Base-by-base conservation (phyloP, 2,888 invertebrate species). In the Halictus ligatus region DNA sequence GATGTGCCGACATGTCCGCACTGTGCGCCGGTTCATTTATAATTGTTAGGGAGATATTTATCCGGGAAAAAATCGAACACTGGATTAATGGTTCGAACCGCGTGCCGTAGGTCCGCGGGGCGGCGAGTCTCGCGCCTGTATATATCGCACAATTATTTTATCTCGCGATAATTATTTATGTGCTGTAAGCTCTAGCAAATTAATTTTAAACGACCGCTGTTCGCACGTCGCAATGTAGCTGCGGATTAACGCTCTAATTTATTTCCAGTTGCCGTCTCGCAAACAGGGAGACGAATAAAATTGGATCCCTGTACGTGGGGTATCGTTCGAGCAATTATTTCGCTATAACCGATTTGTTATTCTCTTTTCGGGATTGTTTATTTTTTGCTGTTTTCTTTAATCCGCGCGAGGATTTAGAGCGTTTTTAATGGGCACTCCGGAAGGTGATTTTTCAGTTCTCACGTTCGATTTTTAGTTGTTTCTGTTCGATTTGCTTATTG, bases 221-320 rank as follows among this genome's bases (percentile, higher is more conserved):
- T 60, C 60, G 60, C 25, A 5, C 25, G 13, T 25, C 12, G 60
- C 60, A 25, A 60, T 25, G 25, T 60, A 60, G 25, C 60, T 7
- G 60, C 60, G 60, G 60, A 60, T 60, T 60, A 60, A 60, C 60
- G 60, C 60, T 4, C 60, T 60, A 60, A 60, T 60, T 60, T 60
- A 60, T 60, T 25, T 60, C 13, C 60, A 13, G 25, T 25, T 25
- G 13, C 60, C 13, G 13, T 25, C 25, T 60, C 60, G 60, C 60
- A 1, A 60, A 60, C 12, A 60, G 25, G 12, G 60, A 25, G 25
- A 60, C 25, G 60, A 60, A 60, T 60, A 60, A 60, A 60, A 25
- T 25, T 25, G 25, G 15, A 60, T 25, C 2, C 25, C 13, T 25
- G 12, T 60, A 25, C 1, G 21, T 6, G 48, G 0, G 48, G 15